A percentile compares a stretch with the other conserved stretches of the same genome.
Evolutionary conservation across 1,140 invertebrate genomes (phyloP).

Genomic region (Dendrolimus punctatus): DNA sequence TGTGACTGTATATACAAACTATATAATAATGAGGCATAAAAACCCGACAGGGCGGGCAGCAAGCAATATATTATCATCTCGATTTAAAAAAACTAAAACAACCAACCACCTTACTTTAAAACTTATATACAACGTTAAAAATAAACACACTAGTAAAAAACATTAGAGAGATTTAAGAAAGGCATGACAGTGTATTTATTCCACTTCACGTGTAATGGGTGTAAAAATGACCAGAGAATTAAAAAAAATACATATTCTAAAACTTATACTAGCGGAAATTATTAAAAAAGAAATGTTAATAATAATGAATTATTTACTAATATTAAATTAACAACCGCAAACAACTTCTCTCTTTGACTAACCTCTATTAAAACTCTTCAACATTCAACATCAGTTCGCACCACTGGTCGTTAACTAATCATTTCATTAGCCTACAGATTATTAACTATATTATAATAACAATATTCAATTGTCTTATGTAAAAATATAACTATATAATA

Average conservation of each 20-base stretch:
- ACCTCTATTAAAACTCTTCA: conserved; percentile 67
- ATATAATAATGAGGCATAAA: too few species aligned
- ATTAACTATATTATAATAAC: conserved; percentile 33
- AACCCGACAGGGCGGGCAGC: conserved; percentile 7
- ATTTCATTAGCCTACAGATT: conserved; percentile 44
- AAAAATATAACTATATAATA: conserved; percentile 55
- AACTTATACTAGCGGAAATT: conserved; percentile 36
- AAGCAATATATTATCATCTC: conserved; percentile 57
- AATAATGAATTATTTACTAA: conserved; percentile 29
- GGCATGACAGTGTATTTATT: conserved; percentile 22
- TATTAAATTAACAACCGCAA: conserved; percentile 62
- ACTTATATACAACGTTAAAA: conserved; percentile 50
- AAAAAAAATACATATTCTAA: conserved; percentile 20
- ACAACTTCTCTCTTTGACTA: conserved; percentile 49
- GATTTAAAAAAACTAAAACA: conserved; percentile 47
- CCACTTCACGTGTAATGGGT: conserved; percentile 13
- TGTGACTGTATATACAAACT: too few species aligned
- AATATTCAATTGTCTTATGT: conserved; percentile 47
- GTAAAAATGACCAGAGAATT: conserved; percentile 42
- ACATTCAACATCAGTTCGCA: conserved; percentile 68
- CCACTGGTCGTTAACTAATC: conserved; percentile 59
- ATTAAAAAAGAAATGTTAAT: conserved; percentile 33
- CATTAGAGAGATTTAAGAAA: conserved; percentile 63
- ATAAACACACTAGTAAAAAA: conserved; percentile 42
- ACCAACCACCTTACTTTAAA: conserved; percentile 41